A percentile compares a stretch with the other conserved stretches of the same genome.
These are phyloP conservation scores for Slavum lentiscoides DNA, from an alignment of 2,888 invertebrate species.

Conservation along the genomic window DNA sequence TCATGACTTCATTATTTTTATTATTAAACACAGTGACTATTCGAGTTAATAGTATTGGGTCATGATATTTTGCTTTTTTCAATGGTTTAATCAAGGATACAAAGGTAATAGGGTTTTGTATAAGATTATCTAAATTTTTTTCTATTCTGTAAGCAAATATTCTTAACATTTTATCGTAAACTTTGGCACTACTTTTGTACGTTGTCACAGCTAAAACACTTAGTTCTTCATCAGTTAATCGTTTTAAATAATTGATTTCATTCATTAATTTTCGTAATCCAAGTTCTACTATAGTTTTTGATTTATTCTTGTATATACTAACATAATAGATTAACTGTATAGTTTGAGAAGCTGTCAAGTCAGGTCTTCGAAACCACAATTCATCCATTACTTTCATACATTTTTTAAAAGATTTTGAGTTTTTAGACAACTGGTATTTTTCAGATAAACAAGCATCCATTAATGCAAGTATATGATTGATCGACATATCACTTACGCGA, in stretches of 20 bases:
- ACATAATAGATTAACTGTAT: constrained; percentile 42
- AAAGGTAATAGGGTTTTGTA: constrained; percentile 26
- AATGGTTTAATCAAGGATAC: constrained; percentile 35
- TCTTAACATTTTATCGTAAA: constrained; percentile 44
- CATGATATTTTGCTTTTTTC: constrained; percentile 49
- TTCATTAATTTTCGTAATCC: constrained; percentile 45
- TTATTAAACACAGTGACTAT: not conserved
- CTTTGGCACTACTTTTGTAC: constrained; percentile 35
- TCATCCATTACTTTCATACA: constrained; percentile 35
- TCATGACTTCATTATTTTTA: constrained; percentile 13
- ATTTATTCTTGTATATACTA: constrained; percentile 33
- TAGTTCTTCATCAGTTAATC: constrained; percentile 36
- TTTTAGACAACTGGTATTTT: constrained; percentile 5
- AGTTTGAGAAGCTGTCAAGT: constrained; percentile 38
- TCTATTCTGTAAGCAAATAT: constrained; percentile 35
- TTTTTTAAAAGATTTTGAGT: constrained; percentile 26
- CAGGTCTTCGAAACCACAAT: constrained; percentile 46
- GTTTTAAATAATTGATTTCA: constrained; percentile 31
- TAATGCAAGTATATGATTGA: constrained; percentile 27
- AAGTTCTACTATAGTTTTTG: constrained; percentile 6
- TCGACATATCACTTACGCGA: constrained; percentile 22
- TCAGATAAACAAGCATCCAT: constrained; percentile 39
- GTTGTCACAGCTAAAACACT: constrained; percentile 36
- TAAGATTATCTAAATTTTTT: constrained; percentile 31
- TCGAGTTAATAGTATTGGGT: constrained; percentile 17